Conservation (phyloP, 1,140 invertebrate genomes). For the Scaptomyza pallida region DNA sequence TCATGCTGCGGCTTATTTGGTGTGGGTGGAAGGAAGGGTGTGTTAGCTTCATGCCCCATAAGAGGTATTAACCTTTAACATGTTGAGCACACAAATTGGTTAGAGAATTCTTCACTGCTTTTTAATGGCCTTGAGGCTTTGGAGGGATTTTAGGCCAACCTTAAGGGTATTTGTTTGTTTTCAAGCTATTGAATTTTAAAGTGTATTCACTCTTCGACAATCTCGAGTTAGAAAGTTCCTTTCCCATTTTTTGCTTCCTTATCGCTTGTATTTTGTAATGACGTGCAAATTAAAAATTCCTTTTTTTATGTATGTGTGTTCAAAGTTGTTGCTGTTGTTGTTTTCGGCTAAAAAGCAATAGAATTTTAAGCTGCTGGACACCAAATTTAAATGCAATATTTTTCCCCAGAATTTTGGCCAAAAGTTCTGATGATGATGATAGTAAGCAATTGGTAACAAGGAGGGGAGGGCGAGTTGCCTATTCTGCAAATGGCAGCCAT, state of each 20-base stretch:
- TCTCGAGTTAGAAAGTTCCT: background rate
- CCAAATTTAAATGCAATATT: slow-evolving; percentile 52
- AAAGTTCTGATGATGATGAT: slow-evolving; percentile 9
- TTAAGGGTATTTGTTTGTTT: too few relatives aligned
- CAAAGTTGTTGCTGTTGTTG: slow-evolving; percentile 2
- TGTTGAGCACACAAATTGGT: slow-evolving; percentile 39
- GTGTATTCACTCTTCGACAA: background rate
- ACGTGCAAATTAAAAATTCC: slow-evolving; percentile 79
- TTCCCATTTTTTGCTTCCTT: background rate
- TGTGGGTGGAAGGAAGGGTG: background rate
- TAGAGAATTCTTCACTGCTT: slow-evolving; percentile 1
- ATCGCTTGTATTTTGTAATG: slow-evolving; percentile 51
- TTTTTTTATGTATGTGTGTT: slow-evolving; percentile 21
- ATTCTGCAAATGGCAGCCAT: slow-evolving; percentile 36
- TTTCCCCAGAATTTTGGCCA: slow-evolving; percentile 14
- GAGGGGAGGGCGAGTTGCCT: background rate
- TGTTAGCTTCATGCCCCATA: slow-evolving; percentile 1
- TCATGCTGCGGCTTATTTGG: slow-evolving; percentile 10
- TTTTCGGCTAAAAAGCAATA: slow-evolving; percentile 42
- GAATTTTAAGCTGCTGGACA: slow-evolving; percentile 51
- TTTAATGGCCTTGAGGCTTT: background rate
- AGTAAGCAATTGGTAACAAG: slow-evolving; percentile 26
- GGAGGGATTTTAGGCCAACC: too few relatives aligned
- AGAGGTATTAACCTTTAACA: slow-evolving; percentile 66
- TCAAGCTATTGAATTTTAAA: background rate